These are phyloP conservation scores for Malthinus seriepunctatus DNA, from an alignment of 2,888 invertebrate genomes.

Conservation along the genomic window DNA sequence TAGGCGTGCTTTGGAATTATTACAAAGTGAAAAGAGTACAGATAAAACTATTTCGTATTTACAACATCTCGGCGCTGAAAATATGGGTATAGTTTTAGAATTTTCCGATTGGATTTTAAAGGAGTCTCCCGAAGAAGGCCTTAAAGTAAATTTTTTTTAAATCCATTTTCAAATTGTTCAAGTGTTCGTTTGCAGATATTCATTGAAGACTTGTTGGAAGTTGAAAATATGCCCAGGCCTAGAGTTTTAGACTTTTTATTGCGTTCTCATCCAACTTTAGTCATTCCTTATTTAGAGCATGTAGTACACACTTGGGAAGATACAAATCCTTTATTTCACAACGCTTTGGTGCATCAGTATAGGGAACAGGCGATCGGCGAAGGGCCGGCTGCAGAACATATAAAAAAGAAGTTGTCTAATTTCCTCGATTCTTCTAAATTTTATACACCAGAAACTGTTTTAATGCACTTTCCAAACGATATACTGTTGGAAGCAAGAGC, in stretches of 20 bases:
- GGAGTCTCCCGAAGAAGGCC: slow-evolving; percentile 84
- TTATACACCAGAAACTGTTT: slow-evolving; percentile 85
- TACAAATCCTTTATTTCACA: slow-evolving; percentile 82
- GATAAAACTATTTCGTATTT: slow-evolving; percentile 89
- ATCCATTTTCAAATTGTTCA: slow-evolving; percentile 54
- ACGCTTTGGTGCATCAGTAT: slow-evolving; percentile 87
- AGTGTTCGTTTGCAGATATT: slow-evolving; percentile 63
- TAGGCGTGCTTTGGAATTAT: slow-evolving; percentile 84
- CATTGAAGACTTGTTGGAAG: slow-evolving; percentile 85
- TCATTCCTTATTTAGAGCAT: slow-evolving; percentile 94
- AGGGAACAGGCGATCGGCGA: slow-evolving; percentile 65
- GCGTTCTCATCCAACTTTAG: slow-evolving; percentile 77
- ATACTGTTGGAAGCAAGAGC: slow-evolving; percentile 91
- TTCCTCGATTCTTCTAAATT: slow-evolving; percentile 80
- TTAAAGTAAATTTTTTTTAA: slow-evolving; percentile 55
- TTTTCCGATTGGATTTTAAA: slow-evolving; percentile 92
- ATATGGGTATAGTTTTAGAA: slow-evolving; percentile 84
- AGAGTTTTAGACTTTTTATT: slow-evolving; percentile 87
- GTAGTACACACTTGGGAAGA: slow-evolving; percentile 91
- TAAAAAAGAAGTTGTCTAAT: slow-evolving; percentile 67
- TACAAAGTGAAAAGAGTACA: slow-evolving; percentile 77
- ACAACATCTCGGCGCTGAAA: slow-evolving; percentile 73
- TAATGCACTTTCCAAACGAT: slow-evolving; percentile 85
- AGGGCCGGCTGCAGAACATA: slow-evolving; percentile 54
- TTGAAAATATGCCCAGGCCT: slow-evolving; percentile 86